phyloP scores from a whole-genome alignment of 2,113 vertebrate genomes.

The Coryphaenoides rupestris region DNA sequence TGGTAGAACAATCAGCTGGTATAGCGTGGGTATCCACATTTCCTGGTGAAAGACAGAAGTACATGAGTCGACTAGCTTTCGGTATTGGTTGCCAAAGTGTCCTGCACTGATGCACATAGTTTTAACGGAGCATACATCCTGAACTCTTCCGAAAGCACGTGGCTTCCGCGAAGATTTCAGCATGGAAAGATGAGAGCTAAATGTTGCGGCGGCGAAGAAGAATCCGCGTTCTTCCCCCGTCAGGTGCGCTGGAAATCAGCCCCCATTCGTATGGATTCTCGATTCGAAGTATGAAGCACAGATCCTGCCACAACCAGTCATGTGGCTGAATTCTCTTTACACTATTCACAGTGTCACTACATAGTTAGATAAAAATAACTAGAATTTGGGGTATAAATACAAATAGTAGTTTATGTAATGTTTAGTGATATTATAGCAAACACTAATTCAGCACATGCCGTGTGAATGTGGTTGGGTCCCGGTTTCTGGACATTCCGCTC shows the following conservation, averaged over 20 bases:
- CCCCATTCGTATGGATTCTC: background rate
- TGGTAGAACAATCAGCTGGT: no score
- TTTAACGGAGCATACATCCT: background rate
- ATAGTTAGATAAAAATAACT: conserved; percentile 55
- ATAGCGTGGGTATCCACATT: no score
- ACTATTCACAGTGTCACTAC: conserved; percentile 65
- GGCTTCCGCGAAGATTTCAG: background rate
- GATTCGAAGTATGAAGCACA: conserved; percentile 25
- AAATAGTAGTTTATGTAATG: conserved; percentile 38
- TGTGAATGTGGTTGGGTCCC: conserved; percentile 10
- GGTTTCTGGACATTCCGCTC: background rate
- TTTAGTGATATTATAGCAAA: conserved; percentile 8
- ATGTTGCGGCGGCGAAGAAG: background rate
- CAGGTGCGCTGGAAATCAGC: background rate
- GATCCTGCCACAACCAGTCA: conserved; percentile 32
- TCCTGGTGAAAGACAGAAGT: no score
- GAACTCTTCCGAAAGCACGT: background rate
- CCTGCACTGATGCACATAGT: background rate
- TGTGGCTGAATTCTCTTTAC: conserved; percentile 49
- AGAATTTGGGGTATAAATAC: conserved; percentile 20
- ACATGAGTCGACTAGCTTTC: no score
- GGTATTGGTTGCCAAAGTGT: conserved; percentile 7
- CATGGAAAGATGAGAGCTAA: background rate
- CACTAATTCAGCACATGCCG: conserved; percentile 13
- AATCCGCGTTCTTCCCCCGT: background rate